Percentiles rank a stretch among this genome's conserved stretches.
These are phyloP conservation scores for Ceraclea dissimilis DNA, from an alignment of 2,888 invertebrate species.

Conservation along the genomic window DNA sequence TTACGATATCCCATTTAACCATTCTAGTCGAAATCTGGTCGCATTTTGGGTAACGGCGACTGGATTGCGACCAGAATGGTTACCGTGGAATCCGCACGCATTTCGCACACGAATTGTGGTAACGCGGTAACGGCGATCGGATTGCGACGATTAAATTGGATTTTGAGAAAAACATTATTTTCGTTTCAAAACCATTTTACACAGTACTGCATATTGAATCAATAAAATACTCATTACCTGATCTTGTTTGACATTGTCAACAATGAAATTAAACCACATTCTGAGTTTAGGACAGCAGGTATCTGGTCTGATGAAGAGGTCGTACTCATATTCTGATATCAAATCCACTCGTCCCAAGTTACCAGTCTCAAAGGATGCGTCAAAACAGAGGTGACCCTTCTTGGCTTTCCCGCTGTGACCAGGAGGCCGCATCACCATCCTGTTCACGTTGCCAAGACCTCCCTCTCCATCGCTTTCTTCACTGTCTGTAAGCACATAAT, in stretches of 20 bases:
- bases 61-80: no score
- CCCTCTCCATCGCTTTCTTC: slow-evolving; percentile 92
- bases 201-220: no score
- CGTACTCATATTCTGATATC: slow-evolving; percentile 91
- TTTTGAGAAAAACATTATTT: no score
- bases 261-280: slow-evolving; percentile 98
- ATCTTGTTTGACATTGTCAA: slow-evolving; percentile 89
- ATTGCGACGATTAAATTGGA: no score
- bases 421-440: slow-evolving; percentile 78
- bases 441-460: slow-evolving; percentile 86
- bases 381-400: slow-evolving; percentile 92
- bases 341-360: slow-evolving; percentile 94
- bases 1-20: no score
- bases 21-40: no score
- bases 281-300: slow-evolving; percentile 89
- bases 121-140: no score
- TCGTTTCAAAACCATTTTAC: no score
- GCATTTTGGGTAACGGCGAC: no score
- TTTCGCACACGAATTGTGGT: no score
- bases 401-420: slow-evolving; percentile 94
- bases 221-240: slow-evolving; percentile 51
- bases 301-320: slow-evolving; percentile 91
- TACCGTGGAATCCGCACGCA: no score
- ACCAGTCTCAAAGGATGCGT: slow-evolving; percentile 95
- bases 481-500: slow-evolving; percentile 61